Conservation (phyloP, 1,140 invertebrate species). For the Drosophila saltans region DNA sequence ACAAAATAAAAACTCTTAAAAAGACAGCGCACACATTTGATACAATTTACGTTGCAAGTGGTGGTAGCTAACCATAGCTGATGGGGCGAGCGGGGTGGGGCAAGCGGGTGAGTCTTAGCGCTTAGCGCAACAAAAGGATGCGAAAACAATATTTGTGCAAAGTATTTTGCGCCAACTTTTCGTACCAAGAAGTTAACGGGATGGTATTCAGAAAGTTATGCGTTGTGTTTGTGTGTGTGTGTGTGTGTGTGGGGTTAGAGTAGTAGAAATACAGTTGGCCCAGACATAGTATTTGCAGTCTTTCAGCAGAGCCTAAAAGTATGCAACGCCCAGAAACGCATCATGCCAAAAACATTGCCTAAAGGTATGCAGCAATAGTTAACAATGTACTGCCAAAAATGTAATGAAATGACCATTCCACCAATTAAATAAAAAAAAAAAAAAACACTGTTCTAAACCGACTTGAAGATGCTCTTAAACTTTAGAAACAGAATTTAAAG, state of each 20-base stretch:
- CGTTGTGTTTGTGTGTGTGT: constrained; percentile 12
- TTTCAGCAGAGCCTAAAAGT: constrained; percentile 53
- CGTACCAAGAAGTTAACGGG: constrained; percentile 74
- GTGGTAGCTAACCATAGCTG: constrained; percentile 4
- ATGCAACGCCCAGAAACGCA: constrained; percentile 38
- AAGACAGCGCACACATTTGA: constrained; percentile 59
- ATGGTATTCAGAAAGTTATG: constrained; percentile 77
- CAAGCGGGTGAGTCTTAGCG: constrained; percentile 39
- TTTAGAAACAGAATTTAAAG: no score
- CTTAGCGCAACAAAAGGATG: constrained; percentile 76
- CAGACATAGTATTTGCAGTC: constrained; percentile 19
- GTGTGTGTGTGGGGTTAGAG: not conserved
- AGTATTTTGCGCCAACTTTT: constrained; percentile 78
- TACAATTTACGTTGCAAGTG: constrained; percentile 72
- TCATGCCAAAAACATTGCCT: constrained; percentile 28
- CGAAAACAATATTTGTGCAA: constrained; percentile 79
- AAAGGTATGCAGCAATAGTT: constrained; percentile 45
- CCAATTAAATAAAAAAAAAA: not conserved
- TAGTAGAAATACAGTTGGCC: constrained; percentile 1
- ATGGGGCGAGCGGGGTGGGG: not conserved
- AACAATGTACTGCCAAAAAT: constrained; percentile 24
- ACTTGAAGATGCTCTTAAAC: not conserved
- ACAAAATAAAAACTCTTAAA: constrained; percentile 69
- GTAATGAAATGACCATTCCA: constrained; percentile 10
- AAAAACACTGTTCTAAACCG: not conserved